These are phyloP conservation scores for Rhodeus uyekii DNA, from an alignment of 2,797 vertebrate genomes.

Conservation along the genomic window DNA sequence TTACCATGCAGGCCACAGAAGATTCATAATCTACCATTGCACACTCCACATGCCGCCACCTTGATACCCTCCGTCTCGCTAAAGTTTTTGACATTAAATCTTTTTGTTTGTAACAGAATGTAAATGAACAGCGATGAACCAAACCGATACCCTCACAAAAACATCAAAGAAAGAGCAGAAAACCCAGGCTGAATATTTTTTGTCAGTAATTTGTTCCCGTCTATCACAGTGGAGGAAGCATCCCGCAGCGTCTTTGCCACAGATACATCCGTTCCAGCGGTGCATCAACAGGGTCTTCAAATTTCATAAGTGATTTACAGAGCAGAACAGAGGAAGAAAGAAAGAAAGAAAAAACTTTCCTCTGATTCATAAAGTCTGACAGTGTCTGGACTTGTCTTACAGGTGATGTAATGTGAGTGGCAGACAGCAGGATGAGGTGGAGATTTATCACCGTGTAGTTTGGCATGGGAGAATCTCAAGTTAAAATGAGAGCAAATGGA, in stretches of 20 bases:
- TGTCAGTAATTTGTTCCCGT: constrained; percentile 65
- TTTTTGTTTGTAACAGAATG: constrained; percentile 55
- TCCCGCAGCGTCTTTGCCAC: constrained; percentile 59
- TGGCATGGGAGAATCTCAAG: constrained; percentile 21
- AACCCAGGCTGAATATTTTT: constrained; percentile 47
- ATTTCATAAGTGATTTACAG: constrained; percentile 64
- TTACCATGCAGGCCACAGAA: constrained; percentile 61
- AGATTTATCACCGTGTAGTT: constrained; percentile 18
- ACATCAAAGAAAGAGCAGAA: constrained; percentile 12
- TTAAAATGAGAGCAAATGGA: constrained; percentile 9
- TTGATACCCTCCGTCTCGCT: constrained; percentile 5
- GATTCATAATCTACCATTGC: constrained; percentile 67
- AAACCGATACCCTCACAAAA: constrained; percentile 43
- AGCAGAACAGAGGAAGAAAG: constrained; percentile 59
- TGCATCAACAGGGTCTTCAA: constrained; percentile 53
- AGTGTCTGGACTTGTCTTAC: constrained; percentile 58
- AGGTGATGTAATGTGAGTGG: constrained; percentile 59
- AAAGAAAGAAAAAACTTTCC: constrained; percentile 54
- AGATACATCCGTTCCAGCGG: constrained; percentile 63
- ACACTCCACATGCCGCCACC: constrained; percentile 31
- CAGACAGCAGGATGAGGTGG: constrained; percentile 41
- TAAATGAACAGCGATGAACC: constrained; percentile 70
- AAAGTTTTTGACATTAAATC: constrained; percentile 33
- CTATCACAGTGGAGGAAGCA: constrained; percentile 59
- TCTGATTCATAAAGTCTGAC: constrained; percentile 68